Evolutionary conservation across 2,888 invertebrate genomes (phyloP), one percentile per base, ranked within the genome.

Genomic region (Aphidius colemani): DNA sequence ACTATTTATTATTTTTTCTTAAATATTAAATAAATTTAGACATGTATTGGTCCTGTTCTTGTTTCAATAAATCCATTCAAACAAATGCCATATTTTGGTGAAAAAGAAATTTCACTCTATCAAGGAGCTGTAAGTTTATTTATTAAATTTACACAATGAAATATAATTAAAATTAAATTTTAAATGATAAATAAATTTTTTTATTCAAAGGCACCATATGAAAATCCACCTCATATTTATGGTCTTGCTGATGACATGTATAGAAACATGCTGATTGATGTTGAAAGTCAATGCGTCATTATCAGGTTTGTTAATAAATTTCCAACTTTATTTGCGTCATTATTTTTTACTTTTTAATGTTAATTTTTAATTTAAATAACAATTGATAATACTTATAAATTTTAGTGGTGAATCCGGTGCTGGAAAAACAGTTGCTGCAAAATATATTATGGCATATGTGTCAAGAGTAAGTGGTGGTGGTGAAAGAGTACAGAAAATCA

Each of bases 241-340:
- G 89, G 89, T 2, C 77, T 90, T 59, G 87, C 89, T 2, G 90
- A 90, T 72, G 86, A 87, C 70, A 90, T 90, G 90, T 90, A 89
- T 78, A 83, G 89, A 68, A 89, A 90, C 77, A 88, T 90, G 89
- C 76, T 89, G 71, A 89, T 89, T 70, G 89, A 90, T 73, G 83
- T 83, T 71, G 90, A 90, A 76, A 88, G 86, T 70, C 90, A 90
- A 70, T 90, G 90, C 77, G 89, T 89, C 40, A 90, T 90, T 69
- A 90, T 90, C 74, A 88, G 88, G 88, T 88, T 76, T 71, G 44
- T 60, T 40, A 45, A 18, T 44, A 43, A 43, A 39, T 56, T 60
- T 18, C 13, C 2, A 18, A 30, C 30, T 53, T 44, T 8, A 7
- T 30, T 13, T 39, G 18, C 46, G 45, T 55, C 48, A 39, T 46